phyloP scores from a whole-genome alignment of 2,797 vertebrate species.

The Sebastolobus altivelis region DNA sequence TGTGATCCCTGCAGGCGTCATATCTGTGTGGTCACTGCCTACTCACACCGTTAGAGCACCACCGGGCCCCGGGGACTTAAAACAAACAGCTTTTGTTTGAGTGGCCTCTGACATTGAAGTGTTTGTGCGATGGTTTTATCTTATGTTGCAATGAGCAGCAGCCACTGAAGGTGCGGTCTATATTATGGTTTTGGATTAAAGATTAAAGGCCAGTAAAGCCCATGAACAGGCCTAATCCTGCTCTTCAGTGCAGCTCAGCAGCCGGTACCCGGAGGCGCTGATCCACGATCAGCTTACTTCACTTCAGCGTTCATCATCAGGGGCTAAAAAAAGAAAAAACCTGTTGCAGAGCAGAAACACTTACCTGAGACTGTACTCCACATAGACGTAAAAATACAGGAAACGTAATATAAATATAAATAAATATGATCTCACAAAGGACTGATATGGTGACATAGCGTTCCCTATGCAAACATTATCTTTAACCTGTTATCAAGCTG shows the following conservation, averaged over 20 bases:
- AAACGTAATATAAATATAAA: neutral
- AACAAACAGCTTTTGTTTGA: conserved; percentile 67
- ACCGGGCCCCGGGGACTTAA: conserved; percentile 41
- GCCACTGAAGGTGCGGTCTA: conserved; percentile 53
- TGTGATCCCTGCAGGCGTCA: conserved; percentile 4
- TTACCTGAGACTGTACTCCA: neutral
- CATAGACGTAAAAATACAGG: neutral
- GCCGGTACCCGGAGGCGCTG: conserved; percentile 35
- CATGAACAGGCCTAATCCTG: conserved; percentile 67
- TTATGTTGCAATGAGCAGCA: conserved; percentile 35
- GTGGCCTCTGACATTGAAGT: conserved; percentile 64
- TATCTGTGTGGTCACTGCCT: conserved; percentile 10
- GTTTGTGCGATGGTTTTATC: conserved; percentile 54
- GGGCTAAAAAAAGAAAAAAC: neutral
- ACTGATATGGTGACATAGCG: neutral
- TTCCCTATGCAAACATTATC: neutral
- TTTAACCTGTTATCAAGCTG: neutral
- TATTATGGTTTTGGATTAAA: conserved; percentile 71
- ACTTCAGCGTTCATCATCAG: conserved; percentile 5
- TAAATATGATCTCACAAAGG: neutral
- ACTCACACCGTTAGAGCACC: neutral
- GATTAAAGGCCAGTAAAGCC: conserved; percentile 69
- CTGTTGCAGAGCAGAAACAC: conserved; percentile 23
- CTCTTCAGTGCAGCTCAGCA: conserved; percentile 61
- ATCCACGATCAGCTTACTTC: conserved; percentile 49